These are phyloP conservation scores for Reinhardtius hippoglossoides DNA, from an alignment of 2,113 vertebrate species.

Conservation along the genomic window DNA sequence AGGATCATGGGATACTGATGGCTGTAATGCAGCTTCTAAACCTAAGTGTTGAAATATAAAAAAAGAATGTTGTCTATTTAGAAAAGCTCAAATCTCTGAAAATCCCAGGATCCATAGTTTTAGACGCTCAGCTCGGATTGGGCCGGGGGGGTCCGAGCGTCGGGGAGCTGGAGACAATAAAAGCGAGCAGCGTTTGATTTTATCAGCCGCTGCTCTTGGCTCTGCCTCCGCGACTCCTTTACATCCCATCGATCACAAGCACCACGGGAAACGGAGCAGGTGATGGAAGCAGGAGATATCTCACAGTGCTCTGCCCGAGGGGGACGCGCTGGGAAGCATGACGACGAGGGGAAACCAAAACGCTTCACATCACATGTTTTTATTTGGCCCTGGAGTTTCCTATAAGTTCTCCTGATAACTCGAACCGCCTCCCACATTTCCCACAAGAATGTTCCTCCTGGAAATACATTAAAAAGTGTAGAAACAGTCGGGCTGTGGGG, in stretches of 20 bases:
- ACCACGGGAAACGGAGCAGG: neutral
- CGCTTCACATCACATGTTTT: neutral
- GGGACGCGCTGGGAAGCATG: neutral
- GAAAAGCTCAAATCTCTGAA: no score
- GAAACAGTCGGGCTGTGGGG: no score
- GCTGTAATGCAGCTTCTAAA: neutral
- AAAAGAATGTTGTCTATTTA: neutral
- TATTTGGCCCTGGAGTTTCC: no score
- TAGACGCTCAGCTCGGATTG: no score
- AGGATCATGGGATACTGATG: neutral
- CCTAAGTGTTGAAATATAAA: neutral
- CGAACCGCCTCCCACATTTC: neutral
- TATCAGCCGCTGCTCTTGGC: conserved; percentile 14
- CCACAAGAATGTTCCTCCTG: neutral
- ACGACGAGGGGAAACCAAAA: neutral
- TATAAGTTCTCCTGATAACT: no score
- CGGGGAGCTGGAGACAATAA: conserved; percentile 19
- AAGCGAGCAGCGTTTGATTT: conserved; percentile 4
- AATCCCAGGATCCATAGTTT: no score
- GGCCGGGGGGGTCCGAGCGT: neutral
- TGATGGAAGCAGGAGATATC: conserved; percentile 38
- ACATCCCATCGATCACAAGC: conserved; percentile 23
- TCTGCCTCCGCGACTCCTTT: neutral
- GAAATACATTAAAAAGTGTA: no score
- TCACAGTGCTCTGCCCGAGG: conserved; percentile 6